Evolutionary conservation across 2,888 invertebrate species (phyloP).

Genomic region (Andrena fulva): DNA sequence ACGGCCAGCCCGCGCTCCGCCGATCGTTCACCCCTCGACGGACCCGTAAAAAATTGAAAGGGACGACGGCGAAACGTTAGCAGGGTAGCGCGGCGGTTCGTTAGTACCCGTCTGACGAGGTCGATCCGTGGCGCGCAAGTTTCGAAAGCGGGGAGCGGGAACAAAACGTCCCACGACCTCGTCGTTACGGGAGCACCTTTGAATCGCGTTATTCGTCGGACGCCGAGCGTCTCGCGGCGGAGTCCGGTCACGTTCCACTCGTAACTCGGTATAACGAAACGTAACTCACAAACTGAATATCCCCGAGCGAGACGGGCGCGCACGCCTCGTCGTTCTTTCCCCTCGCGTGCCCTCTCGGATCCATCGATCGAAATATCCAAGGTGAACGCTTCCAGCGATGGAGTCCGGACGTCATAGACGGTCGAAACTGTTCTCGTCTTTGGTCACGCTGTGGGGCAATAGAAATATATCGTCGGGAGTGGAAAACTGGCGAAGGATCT

Average conservation of each 20-base stretch:
- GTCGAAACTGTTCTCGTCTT: background rate
- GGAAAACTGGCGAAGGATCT: too few relatives aligned
- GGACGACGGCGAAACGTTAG: background rate
- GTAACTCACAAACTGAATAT: constrained; percentile 79
- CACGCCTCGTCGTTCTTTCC: constrained; percentile 17
- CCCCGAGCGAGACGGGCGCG: constrained; percentile 55
- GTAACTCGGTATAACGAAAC: constrained; percentile 81
- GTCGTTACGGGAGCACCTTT: constrained; percentile 49
- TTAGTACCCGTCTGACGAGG: constrained; percentile 18
- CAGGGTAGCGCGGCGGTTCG: background rate
- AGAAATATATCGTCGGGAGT: too few relatives aligned
- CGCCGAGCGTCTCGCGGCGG: constrained; percentile 66
- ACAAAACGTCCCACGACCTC: constrained; percentile 53
- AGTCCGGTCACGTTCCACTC: constrained; percentile 80
- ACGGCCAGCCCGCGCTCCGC: background rate
- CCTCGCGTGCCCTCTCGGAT: background rate
- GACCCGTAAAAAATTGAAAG: constrained; percentile 27
- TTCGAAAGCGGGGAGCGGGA: constrained; percentile 38
- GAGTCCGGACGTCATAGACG: background rate
- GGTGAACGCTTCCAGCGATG: background rate
- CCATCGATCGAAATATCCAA: constrained; percentile 20
- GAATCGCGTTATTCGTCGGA: constrained; percentile 60
- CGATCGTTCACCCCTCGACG: background rate
- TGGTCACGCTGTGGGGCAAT: too few relatives aligned
- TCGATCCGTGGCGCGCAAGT: constrained; percentile 1